Percentiles rank a stretch among this genome's conserved stretches.
Conservation (phyloP, 2,113 vertebrate genomes). For the Acrocephalus kingi region DNA sequence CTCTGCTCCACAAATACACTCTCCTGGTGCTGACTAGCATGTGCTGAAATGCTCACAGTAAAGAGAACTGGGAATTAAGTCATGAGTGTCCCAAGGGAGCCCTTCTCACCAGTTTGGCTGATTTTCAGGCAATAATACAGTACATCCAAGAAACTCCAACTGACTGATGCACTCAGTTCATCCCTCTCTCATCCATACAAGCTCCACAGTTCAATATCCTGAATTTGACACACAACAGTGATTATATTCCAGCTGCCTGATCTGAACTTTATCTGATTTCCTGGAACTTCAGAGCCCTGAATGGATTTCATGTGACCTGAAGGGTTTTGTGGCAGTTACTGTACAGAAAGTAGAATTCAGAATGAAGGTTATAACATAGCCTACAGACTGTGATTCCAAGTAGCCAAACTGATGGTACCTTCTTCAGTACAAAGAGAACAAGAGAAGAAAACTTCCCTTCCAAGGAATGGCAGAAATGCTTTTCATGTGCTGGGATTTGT, state of each 20-base stretch:
- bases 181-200: not conserved
- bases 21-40: not conserved
- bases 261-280: not conserved
- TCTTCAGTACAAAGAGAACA: not conserved
- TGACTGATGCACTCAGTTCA: not conserved
- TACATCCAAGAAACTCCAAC: not conserved
- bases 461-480: not conserved
- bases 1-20: not conserved
- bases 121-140: not conserved
- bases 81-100: not conserved
- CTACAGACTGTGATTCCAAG: not conserved
- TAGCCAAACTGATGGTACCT: not conserved
- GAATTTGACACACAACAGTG: not conserved
- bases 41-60: not conserved
- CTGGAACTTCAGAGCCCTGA: not conserved
- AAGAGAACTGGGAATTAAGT: not conserved
- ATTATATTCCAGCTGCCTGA: not conserved
- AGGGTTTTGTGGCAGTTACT: not conserved
- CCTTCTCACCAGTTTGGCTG: not conserved
- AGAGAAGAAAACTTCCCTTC: not conserved
- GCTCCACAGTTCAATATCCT: not conserved
- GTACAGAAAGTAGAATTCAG: not conserved
- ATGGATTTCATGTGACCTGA: rapidly evolving
- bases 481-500: not conserved
- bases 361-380: not conserved